Conservation (phyloP, 2,797 vertebrate species). For the Stomatorhinus walkeri region DNA sequence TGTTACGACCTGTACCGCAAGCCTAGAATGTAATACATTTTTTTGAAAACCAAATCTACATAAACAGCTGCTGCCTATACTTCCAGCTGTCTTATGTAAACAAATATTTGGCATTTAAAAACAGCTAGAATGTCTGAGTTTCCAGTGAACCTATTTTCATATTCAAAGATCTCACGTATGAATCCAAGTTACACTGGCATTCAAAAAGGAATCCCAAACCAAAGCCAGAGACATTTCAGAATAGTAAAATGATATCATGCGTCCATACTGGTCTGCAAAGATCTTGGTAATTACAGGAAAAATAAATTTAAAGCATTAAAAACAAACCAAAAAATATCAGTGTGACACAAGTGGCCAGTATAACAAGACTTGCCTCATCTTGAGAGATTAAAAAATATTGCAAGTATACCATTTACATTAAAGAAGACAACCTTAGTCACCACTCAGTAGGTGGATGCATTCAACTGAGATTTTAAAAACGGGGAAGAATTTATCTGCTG, state of each 20-base stretch:
- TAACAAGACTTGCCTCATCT: neutral
- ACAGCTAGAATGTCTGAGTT: neutral
- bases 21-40: neutral
- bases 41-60: neutral
- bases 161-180: neutral
- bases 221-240: neutral
- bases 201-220: neutral
- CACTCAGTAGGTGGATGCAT: neutral
- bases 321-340: neutral
- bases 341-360: neutral
- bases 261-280: neutral
- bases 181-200: neutral
- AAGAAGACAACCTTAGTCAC: neutral
- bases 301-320: neutral
- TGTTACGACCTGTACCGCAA: neutral
- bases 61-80: conserved; percentile 2
- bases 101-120: conserved; percentile 6
- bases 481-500: neutral
- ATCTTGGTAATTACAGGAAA: neutral
- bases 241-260: neutral
- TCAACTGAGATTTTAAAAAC: neutral
- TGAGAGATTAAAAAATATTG: neutral
- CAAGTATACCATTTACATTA: neutral
- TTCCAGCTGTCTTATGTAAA: neutral
- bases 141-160: neutral